Base-by-base conservation (phyloP, 2,888 invertebrate genomes). In the Corbicula japonica region DNA sequence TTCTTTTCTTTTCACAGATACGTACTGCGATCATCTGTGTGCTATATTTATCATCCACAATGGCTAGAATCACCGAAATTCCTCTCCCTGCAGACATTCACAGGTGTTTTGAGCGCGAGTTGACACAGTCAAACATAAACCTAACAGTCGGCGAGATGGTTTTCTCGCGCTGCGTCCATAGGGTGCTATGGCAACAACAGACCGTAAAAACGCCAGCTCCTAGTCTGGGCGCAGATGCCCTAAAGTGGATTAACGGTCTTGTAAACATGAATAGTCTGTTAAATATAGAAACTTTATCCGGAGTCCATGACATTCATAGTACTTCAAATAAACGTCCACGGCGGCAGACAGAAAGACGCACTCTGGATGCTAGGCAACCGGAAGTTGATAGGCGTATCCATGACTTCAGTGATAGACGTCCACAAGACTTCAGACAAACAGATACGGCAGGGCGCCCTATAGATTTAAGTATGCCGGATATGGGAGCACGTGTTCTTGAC, bases 81-180 rank as follows among this genome's bases (percentile, higher is more conserved):
- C 74, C 72, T 35, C 34, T 70, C 46, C 75, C 71, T 18, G 3
- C 12, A 30, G 65, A 70, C 46, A 44, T 75, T 4, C 63, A 61
- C 46, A 15, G 18, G 28, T 74, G 76, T 38, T 76, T 77, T 30
- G 76, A 77, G 23, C 50, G 41, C 0, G 50, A 74, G 23, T 58
- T 41, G n/a, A 28, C 34, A n/a, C 50, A 52, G 54, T 34, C 63
- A 23, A 65, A 74, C n/a, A 26, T 32, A 28, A 35, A 60, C 2
- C 48, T 38, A n/a, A 28, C 52, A 4, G 56, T 80, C 12, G 80
- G 80, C 1, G 80, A 76, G 32, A 69, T 76, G 12, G 38, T 80
- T 21, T 76, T 76, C 34, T 63, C 72, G 5, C 54, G 76, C 62
- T 80, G 80, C 60, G 73, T 80, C 3, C 80, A 80, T 18, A 68